These are phyloP conservation scores for Onychomys arenicola DNA, from an alignment of 2,797 vertebrate genomes.

Conservation along the genomic window DNA sequence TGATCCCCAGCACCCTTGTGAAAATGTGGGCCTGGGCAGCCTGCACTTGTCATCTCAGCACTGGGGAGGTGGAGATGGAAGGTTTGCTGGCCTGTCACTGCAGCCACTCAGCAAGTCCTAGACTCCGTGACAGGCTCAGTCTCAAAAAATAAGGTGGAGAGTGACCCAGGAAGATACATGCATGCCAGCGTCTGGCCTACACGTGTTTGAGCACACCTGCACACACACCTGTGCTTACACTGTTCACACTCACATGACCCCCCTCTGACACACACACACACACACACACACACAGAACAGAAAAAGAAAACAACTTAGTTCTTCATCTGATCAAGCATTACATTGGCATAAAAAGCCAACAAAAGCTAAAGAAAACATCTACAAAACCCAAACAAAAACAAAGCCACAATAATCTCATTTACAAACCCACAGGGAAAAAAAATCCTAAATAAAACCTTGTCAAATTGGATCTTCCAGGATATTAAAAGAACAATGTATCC, in stretches of 20 bases:
- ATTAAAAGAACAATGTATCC: constrained; percentile 42
- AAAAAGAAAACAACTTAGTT: not conserved
- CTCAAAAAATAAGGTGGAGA: not conserved
- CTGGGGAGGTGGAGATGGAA: not conserved
- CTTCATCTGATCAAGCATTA: not conserved
- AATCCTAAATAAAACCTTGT: constrained; percentile 1
- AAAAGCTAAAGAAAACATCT: not conserved
- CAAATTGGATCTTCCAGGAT: constrained; percentile 33
- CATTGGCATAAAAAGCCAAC: not conserved
- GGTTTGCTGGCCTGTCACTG: not conserved
- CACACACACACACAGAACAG: not conserved
- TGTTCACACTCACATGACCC: not conserved
- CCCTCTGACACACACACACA: not conserved
- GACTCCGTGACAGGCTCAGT: not conserved
- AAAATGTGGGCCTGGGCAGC: not conserved
- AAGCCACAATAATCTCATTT: not conserved
- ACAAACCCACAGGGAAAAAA: not conserved
- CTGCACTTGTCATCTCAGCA: not conserved
- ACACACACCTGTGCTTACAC: not conserved
- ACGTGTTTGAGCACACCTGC: not conserved
- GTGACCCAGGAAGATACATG: not conserved
- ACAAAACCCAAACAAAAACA: not conserved
- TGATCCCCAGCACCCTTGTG: not conserved
- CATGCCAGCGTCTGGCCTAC: not conserved
- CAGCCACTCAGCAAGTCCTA: not conserved